Percentiles rank a stretch among this genome's conserved stretches.
Evolutionary conservation across 2,113 vertebrate species (phyloP).

Genomic region (Phalacrocorax carbo): DNA sequence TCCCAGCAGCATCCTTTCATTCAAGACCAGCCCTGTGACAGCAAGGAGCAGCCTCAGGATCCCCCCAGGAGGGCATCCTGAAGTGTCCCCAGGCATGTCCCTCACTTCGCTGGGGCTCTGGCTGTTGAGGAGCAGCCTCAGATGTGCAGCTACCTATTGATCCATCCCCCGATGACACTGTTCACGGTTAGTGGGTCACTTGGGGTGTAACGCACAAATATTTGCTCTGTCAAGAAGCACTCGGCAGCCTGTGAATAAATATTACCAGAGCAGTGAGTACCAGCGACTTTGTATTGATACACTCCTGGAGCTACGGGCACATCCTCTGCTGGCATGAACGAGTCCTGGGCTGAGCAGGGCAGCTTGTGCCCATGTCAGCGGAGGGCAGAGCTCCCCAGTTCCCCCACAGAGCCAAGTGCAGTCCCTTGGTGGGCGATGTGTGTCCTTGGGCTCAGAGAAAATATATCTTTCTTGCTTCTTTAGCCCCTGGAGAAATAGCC

Average conservation of each 20-base stretch:
- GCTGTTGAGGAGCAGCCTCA: neutral
- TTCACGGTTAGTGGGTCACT: neutral
- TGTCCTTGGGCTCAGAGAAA: neutral
- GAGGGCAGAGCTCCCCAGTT: neutral
- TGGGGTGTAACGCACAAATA: neutral
- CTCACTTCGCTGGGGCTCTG: neutral
- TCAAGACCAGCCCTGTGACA: neutral
- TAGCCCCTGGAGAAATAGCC: neutral
- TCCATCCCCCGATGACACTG: neutral
- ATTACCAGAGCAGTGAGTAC: neutral
- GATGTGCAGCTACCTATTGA: neutral
- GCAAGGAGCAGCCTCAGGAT: neutral
- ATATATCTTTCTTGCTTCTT: neutral
- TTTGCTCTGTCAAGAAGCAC: neutral
- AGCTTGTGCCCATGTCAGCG: neutral
- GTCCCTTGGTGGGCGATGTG: neutral
- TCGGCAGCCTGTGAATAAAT: neutral
- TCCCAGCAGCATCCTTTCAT: neutral
- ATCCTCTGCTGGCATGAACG: neutral
- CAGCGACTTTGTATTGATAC: neutral
- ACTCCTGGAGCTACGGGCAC: neutral
- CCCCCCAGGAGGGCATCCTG: neutral
- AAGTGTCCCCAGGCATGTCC: neutral
- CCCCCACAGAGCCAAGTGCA: rapidly evolving
- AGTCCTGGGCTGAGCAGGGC: neutral